Evolutionary conservation across 2,888 invertebrate genomes (phyloP), one percentile per base, ranked within the genome.

Genomic region (Nomada fabriciana): DNA sequence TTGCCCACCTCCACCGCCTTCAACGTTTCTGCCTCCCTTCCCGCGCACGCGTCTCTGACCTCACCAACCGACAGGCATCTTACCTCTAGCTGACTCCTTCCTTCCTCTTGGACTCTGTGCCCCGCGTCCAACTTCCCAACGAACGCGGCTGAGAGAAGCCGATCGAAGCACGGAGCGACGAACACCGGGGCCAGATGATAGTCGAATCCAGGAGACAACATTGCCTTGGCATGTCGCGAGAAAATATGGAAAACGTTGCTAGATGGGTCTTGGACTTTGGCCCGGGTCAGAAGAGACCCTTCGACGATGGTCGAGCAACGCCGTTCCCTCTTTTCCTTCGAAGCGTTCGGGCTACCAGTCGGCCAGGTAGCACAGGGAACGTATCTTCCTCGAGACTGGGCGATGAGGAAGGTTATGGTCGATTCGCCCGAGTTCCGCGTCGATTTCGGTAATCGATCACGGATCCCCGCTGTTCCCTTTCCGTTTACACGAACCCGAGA

Each of bases 231-330:
- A 87, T 84, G 83, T 86, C 81, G 85, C 83, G 82, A 69, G 74
- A 83, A n/a, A n/a, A n/a, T 82, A 83, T 81, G 88, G 87, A 82
- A 88, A 85, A 88, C 88, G 88, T 88, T 86, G 88, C 78, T 76
- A 67, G 88, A 88, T 86, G 88, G 83, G 86, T 86, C 84, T 77
- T 65, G 20, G 23, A 18, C 50, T 13, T 23, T 20, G 25, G 52
- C 23, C 50, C 67, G 65, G 67, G 52, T 53, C 47, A 7, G 47
- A 11, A 47, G 20, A 23, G 50, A 42, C 42, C 36, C 64, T 50
- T 64, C 57, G n/a, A 13, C 42, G 20, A 50, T 15, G 53, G 50
- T 55, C 29, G n/a, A 42, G 11, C 29, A 23, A 20, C n/a, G 42
- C 23, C 23, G 13, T 25, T 4, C 23, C 42, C n/a, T 42, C 25